These are phyloP conservation scores for Mechanitis messenoides DNA, from an alignment of 2,888 invertebrate genomes.

Conservation along the genomic window DNA sequence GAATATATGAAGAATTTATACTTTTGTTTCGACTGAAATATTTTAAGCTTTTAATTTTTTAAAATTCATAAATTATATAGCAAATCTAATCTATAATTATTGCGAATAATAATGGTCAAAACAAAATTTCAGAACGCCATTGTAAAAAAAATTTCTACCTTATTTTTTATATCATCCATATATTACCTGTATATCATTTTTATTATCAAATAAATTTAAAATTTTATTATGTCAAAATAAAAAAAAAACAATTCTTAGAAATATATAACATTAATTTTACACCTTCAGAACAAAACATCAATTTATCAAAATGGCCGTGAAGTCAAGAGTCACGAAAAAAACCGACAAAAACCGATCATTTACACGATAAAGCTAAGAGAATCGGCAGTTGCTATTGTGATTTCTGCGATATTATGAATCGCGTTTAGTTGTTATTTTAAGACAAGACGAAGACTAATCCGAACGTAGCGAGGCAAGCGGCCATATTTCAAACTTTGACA, in stretches of 20 bases:
- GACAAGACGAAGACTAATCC: constrained; percentile 66
- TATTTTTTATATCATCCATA: neutral
- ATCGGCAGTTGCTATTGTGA: constrained; percentile 28
- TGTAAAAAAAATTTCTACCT: neutral
- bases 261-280: constrained; percentile 58
- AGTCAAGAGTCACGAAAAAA: constrained; percentile 35
- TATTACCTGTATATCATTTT: constrained; percentile 48
- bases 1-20: constrained; percentile 36
- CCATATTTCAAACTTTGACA: constrained; percentile 75
- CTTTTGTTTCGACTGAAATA: constrained; percentile 27
- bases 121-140: no score
- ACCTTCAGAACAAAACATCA: constrained; percentile 59
- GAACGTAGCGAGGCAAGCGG: constrained; percentile 56
- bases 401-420: constrained; percentile 46
- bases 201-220: constrained; percentile 60
- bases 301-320: constrained; percentile 55
- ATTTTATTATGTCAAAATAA: constrained; percentile 67
- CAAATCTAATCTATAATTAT: no score
- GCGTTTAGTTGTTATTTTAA: constrained; percentile 59
- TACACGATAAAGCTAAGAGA: constrained; percentile 24
- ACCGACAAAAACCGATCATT: constrained; percentile 20
- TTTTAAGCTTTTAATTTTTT: neutral
- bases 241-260: constrained; percentile 50
- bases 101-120: no score
- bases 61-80: neutral